These are phyloP conservation scores for Chirona hameri DNA, from an alignment of 2,888 invertebrate species.

Conservation along the genomic window DNA sequence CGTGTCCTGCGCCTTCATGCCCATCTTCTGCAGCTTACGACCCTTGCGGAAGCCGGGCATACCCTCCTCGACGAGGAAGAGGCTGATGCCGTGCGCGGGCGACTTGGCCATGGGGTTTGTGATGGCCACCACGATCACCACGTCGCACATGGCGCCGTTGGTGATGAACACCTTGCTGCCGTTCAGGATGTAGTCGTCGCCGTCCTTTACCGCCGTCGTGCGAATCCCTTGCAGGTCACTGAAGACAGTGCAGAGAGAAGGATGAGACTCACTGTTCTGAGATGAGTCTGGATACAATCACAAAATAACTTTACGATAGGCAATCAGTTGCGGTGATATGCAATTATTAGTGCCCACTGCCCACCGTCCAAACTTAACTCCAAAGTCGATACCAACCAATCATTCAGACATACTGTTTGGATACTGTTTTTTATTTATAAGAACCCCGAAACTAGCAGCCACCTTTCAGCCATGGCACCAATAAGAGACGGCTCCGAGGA, in stretches of 20 bases:
- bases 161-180: slow-evolving; percentile 51
- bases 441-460: too few relatives aligned
- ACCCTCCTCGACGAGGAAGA: slow-evolving; percentile 50
- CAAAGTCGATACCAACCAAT: too few relatives aligned
- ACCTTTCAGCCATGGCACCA: too few relatives aligned
- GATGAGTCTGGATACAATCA: too few relatives aligned
- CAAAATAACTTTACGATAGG: too few relatives aligned
- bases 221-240: slow-evolving; percentile 51
- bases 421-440: too few relatives aligned
- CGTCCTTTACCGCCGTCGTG: slow-evolving; percentile 49
- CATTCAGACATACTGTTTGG: too few relatives aligned
- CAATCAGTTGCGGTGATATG: too few relatives aligned
- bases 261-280: too few relatives aligned
- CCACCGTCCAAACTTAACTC: too few relatives aligned
- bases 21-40: slow-evolving; percentile 49
- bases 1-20: slow-evolving; percentile 50
- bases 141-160: slow-evolving; percentile 48
- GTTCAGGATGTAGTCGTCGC: slow-evolving; percentile 50
- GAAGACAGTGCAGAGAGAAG: slow-evolving; percentile 28
- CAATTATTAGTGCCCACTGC: too few relatives aligned
- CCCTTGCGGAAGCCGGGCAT: slow-evolving; percentile 50
- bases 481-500: too few relatives aligned
- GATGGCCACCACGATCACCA: slow-evolving; percentile 49
- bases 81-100: slow-evolving; percentile 49
- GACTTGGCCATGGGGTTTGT: slow-evolving; percentile 48